Base-by-base conservation (phyloP, 2,113 vertebrate species). In the Hemicordylus capensis region DNA sequence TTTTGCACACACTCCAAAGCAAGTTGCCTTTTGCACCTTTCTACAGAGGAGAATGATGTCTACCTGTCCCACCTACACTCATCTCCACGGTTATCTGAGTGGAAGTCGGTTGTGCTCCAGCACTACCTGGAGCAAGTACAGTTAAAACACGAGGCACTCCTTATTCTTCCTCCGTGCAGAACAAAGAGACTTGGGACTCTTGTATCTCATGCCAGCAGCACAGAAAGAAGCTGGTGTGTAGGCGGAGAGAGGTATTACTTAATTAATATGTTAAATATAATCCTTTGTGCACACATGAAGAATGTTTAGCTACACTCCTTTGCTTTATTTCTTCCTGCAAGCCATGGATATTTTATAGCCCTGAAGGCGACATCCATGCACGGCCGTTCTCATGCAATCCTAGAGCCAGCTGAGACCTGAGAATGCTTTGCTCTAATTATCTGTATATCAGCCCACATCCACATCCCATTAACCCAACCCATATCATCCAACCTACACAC, bases 101-200 rank as follows among this genome's bases (percentile, higher is more conserved):
- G 81, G 34, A 89, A 86, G 56, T 19, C 46, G 85, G 48, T 54
- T 83, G 59, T 61, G 74, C 64, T 87, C 54, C 28, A 51, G 75
- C 88, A 85, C 24, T 85, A 83, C 56, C 77, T 0, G 4, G 28
- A 93, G 9, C 46, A 83, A 89, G 54, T 75, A 69, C 42, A 28
- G 14, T 0, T 80, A 26, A 83, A 22, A 2, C 42, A 86, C 3
- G 56, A 74, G 81, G 42, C 75, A 78, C 83, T 85, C 83, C 83
- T 85, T 31, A 28, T 64, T 58, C 83, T 34, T 37, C n/a, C 48
- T 15, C 48, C 34, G 1, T 48, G 31, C 28, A 85, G 64, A 85
- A 85, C 83, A 70, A 85, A 85, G 75, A 76, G 75, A 76, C 56
- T 84, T 11, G 74, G 81, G 88, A 82, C 42, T 42, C 34, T 63